These are phyloP conservation scores for Bedellia somnulentella DNA, from an alignment of 2,888 invertebrate genomes.

Conservation along the genomic window DNA sequence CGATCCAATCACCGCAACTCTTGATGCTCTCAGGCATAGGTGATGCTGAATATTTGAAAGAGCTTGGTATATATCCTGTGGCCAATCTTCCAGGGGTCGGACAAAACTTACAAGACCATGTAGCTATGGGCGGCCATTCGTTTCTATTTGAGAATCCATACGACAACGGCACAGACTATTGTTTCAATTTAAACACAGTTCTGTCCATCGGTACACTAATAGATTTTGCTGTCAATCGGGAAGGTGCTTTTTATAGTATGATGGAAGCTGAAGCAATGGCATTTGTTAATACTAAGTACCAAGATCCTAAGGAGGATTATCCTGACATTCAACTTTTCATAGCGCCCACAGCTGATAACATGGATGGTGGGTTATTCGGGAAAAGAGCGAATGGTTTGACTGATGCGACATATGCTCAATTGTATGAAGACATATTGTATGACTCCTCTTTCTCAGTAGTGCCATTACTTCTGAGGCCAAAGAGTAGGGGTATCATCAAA, in stretches of 20 bases:
- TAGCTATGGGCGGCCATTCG: constrained; percentile 76
- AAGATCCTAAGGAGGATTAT: constrained; percentile 66
- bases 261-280: constrained; percentile 81
- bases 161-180: constrained; percentile 58
- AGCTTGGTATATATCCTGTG: constrained; percentile 63
- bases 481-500: constrained; percentile 68
- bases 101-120: constrained; percentile 80
- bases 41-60: constrained; percentile 63
- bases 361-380: constrained; percentile 77
- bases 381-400: constrained; percentile 68
- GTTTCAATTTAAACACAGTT: constrained; percentile 69
- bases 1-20: constrained; percentile 82
- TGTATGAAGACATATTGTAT: constrained; percentile 72
- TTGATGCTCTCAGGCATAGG: constrained; percentile 87
- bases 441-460: constrained; percentile 68
- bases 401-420: constrained; percentile 66
- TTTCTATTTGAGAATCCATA: constrained; percentile 70
- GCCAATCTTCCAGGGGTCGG: constrained; percentile 74
- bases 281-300: constrained; percentile 74
- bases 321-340: constrained; percentile 81
- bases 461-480: constrained; percentile 72
- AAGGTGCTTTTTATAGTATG: constrained; percentile 73
- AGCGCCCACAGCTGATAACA: constrained; percentile 72
- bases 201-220: constrained; percentile 64
- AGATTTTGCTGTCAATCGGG: constrained; percentile 61